Conservation (phyloP, 2,797 vertebrate genomes). For the Pagetopsis macropterus region DNA sequence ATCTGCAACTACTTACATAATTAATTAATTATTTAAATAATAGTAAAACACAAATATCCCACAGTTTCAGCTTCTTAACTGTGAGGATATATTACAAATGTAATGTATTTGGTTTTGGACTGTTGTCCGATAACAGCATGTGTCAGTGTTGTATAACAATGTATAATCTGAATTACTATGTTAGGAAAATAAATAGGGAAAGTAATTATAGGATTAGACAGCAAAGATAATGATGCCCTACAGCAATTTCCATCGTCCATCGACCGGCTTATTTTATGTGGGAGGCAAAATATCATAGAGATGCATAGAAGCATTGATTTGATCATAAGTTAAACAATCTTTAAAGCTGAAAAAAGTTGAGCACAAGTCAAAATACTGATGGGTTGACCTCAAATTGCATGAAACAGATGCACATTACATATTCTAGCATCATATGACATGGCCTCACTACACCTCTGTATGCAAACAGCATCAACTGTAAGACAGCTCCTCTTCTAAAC, state of each 20-base stretch:
- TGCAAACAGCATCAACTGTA: background rate
- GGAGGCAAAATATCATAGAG: constrained; percentile 15
- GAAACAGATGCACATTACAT: constrained; percentile 11
- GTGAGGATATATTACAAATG: background rate
- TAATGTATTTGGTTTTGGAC: background rate
- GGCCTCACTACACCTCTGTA: background rate
- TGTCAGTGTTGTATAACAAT: background rate
- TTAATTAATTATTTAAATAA: too few relatives aligned
- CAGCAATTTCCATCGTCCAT: background rate
- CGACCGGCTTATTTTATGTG: background rate
- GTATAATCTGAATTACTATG: background rate
- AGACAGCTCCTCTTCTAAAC: constrained; percentile 15
- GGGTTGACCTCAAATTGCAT: background rate
- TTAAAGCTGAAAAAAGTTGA: constrained; percentile 16
- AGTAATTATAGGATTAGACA: background rate
- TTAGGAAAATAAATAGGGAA: background rate
- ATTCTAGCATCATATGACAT: background rate
- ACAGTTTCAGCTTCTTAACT: background rate
- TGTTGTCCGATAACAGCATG: background rate
- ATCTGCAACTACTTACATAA: background rate
- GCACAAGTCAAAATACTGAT: constrained; percentile 7
- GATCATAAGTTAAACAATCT: constrained; percentile 18
- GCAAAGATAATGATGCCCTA: background rate
- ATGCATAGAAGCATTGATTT: constrained; percentile 7
- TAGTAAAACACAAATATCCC: background rate